Percentiles rank a stretch among this genome's conserved stretches.
These are phyloP conservation scores for Lycopodina hypogea DNA, from an alignment of 37 sponge, comb jelly and placozoan genomes.

Conservation along the genomic window DNA sequence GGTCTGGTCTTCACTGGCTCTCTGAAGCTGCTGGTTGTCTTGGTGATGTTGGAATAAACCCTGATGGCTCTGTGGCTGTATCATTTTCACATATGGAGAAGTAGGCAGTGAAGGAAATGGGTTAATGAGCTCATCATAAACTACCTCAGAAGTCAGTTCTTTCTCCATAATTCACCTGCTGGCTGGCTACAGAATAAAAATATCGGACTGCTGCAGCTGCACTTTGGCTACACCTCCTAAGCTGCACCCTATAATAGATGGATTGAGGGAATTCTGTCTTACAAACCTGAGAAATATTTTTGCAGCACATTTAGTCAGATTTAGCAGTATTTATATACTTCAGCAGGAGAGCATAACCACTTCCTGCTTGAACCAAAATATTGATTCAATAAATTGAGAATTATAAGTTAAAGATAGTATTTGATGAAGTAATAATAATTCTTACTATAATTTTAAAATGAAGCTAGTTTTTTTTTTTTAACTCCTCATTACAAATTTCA, in stretches of 20 bases:
- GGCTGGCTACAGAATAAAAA: not conserved
- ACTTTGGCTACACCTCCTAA: not conserved
- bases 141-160: not conserved
- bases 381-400: too few relatives aligned
- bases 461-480: too few relatives aligned
- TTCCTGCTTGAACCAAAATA: too few relatives aligned
- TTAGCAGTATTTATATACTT: too few relatives aligned
- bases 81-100: conserved; percentile 26
- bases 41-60: conserved; percentile 4
- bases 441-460: too few relatives aligned
- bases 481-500: too few relatives aligned
- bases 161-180: not conserved
- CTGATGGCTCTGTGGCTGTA: too few relatives aligned
- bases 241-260: conserved; percentile 30
- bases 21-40: not conserved
- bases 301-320: too few relatives aligned
- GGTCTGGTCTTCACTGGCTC: not conserved
- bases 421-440: too few relatives aligned
- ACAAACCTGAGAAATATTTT: too few relatives aligned
- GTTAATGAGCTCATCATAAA: conserved; percentile 6
- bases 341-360: too few relatives aligned
- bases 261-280: conserved; percentile 60
- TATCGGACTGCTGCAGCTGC: not conserved
- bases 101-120: conserved; percentile 52
- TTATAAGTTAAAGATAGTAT: too few relatives aligned